These are phyloP conservation scores for Lysandra coridon DNA, from an alignment of 2,888 invertebrate genomes.

Conservation along the genomic window DNA sequence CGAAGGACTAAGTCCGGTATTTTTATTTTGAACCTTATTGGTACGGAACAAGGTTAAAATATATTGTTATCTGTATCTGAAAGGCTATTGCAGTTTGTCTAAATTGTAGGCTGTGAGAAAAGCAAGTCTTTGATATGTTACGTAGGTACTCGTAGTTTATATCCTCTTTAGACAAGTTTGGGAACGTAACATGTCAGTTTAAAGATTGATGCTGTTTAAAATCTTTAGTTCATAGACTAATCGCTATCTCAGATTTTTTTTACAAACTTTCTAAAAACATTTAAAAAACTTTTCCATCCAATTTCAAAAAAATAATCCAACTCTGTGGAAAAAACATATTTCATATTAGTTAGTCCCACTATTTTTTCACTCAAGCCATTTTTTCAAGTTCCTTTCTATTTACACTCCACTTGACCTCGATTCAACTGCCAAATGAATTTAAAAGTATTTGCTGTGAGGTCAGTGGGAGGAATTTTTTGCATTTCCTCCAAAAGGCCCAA, in stretches of 20 bases:
- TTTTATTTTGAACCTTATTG: no score
- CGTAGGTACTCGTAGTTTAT: no score
- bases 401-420: constrained; percentile 8
- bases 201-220: no score
- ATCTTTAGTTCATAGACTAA: no score
- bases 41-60: no score
- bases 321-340: not conserved
- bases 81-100: no score
- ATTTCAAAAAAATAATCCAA: not conserved
- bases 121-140: no score
- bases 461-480: not conserved
- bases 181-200: no score
- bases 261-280: not conserved
- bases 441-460: constrained; percentile 1
- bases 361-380: not conserved
- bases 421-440: constrained; percentile 19
- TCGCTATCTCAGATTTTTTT: no score
- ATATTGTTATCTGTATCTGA: no score
- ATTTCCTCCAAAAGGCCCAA: not conserved
- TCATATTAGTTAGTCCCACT: not conserved
- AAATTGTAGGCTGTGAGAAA: no score
- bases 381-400: constrained; percentile 12
- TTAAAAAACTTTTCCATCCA: not conserved
- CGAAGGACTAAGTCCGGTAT: not conserved
- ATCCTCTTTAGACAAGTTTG: no score